A percentile compares a stretch with the other conserved stretches of the same genome.
phyloP scores from a whole-genome alignment of 2,888 invertebrate species.

The Tubulanus polymorphus region DNA sequence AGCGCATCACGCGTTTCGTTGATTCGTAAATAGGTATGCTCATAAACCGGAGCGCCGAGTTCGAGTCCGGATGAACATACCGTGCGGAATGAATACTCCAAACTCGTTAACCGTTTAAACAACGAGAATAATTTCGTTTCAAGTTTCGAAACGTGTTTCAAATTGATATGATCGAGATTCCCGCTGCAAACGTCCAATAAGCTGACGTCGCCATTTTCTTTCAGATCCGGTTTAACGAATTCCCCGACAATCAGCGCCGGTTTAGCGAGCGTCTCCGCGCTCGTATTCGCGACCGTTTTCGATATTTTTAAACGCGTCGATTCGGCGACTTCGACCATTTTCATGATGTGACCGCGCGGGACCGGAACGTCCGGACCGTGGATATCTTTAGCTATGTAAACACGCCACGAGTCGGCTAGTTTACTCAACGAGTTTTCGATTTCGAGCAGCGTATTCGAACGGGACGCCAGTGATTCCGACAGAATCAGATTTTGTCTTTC shows the following conservation, averaged over 20 bases:
- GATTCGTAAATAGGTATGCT: slow-evolving; percentile 30
- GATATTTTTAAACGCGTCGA: slow-evolving; percentile 44
- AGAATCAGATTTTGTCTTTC: slow-evolving; percentile 47
- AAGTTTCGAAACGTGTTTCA: slow-evolving; percentile 46
- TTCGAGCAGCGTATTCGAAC: slow-evolving; percentile 32
- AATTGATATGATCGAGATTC: slow-evolving; percentile 39
- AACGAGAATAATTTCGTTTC: slow-evolving; percentile 37
- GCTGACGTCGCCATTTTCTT: slow-evolving; percentile 26
- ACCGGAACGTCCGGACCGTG: slow-evolving; percentile 32
- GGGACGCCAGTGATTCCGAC: slow-evolving; percentile 35
- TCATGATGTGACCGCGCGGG: slow-evolving; percentile 31
- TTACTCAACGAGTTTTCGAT: slow-evolving; percentile 38
- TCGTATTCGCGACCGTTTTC: slow-evolving; percentile 39
- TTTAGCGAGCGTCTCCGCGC: slow-evolving; percentile 28
- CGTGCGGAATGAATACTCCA: slow-evolving; percentile 27
- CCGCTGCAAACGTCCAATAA: slow-evolving; percentile 42
- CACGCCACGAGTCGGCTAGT: slow-evolving; percentile 38
- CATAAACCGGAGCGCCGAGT: slow-evolving; percentile 17
- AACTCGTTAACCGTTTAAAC: slow-evolving; percentile 34
- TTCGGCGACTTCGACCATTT: slow-evolving; percentile 41
- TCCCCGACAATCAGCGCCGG: slow-evolving; percentile 35
- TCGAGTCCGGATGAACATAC: no score
- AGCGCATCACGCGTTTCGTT: slow-evolving; percentile 32
- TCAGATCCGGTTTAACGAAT: slow-evolving; percentile 30
- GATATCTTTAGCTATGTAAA: slow-evolving; percentile 29